A percentile compares a stretch with the other conserved stretches of the same genome.
These are phyloP conservation scores for Metopia argyrocephala DNA, from an alignment of 2,888 invertebrate genomes.

Conservation along the genomic window DNA sequence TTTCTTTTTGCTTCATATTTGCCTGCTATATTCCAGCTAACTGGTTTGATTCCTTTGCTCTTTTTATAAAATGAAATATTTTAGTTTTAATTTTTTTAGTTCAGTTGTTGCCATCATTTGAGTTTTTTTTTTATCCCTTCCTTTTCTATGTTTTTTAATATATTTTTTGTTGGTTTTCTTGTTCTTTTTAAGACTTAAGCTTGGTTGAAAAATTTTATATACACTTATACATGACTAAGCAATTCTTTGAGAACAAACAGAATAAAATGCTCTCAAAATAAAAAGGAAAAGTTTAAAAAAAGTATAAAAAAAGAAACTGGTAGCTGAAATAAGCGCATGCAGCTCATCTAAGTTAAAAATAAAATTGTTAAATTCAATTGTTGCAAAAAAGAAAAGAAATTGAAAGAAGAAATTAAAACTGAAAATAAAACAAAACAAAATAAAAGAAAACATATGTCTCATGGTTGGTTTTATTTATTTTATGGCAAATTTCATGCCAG, in stretches of 20 bases:
- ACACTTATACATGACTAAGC: slow-evolving; percentile 56
- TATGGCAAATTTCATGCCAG: too few species aligned
- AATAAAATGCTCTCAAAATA: not conserved
- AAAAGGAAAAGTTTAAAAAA: not conserved
- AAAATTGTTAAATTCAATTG: slow-evolving; percentile 54
- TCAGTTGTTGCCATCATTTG: too few species aligned
- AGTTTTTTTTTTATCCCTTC: not conserved
- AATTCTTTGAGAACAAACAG: slow-evolving; percentile 47
- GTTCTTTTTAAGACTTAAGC: slow-evolving; percentile 37
- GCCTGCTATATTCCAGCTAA: too few species aligned
- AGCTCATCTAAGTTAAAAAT: slow-evolving; percentile 40
- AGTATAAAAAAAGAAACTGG: slow-evolving; percentile 1
- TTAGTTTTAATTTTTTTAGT: not conserved
- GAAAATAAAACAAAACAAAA: not conserved
- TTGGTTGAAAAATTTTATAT: slow-evolving; percentile 48
- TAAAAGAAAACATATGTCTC: not conserved
- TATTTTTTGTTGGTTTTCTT: not conserved
- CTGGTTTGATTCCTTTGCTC: too few species aligned
- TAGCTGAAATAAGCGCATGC: slow-evolving; percentile 21
- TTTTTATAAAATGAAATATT: slow-evolving; percentile 51
- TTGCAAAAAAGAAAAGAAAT: slow-evolving; percentile 13
- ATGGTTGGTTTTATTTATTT: too few species aligned
- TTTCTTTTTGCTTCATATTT: too few species aligned
- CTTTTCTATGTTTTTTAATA: not conserved
- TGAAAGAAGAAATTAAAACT: not conserved